Evolutionary conservation across 2,888 invertebrate species (phyloP).

Genomic region (Latheticus oryzae): DNA sequence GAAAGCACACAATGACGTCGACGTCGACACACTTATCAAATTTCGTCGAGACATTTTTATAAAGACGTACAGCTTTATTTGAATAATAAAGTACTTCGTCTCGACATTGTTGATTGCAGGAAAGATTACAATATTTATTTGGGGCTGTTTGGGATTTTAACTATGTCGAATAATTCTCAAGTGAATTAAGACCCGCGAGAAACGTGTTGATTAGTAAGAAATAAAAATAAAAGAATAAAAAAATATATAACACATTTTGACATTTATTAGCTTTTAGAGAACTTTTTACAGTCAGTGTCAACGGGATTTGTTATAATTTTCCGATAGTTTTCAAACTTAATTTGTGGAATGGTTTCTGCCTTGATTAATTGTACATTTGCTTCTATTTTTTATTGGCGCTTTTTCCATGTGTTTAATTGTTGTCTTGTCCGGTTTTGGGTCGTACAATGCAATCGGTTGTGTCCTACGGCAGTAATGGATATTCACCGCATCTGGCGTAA

Average conservation of each 20-base stretch:
- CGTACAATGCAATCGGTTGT: constrained; percentile 18
- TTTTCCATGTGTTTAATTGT: neutral
- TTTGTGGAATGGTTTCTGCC: too few relatives aligned
- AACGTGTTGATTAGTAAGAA: neutral
- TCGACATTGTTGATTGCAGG: constrained; percentile 52
- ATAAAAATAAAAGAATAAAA: too few relatives aligned
- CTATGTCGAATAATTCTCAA: neutral
- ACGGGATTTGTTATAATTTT: too few relatives aligned
- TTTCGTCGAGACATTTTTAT: constrained; percentile 52
- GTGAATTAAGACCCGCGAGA: constrained; percentile 1
- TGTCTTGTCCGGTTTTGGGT: neutral
- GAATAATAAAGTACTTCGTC: constrained; percentile 57
- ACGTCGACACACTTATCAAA: constrained; percentile 40
- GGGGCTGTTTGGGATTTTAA: constrained; percentile 28
- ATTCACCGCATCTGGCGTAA: constrained; percentile 23
- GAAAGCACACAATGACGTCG: too few relatives aligned
- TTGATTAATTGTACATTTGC: too few relatives aligned
- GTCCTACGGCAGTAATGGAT: constrained; percentile 15
- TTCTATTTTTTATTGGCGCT: neutral
- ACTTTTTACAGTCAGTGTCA: too few relatives aligned
- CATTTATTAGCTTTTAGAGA: too few relatives aligned
- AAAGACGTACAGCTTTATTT: constrained; percentile 57
- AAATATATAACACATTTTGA: too few relatives aligned
- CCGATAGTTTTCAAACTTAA: too few relatives aligned
- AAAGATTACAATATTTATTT: constrained; percentile 56